These are phyloP conservation scores for Epinephelus awoara DNA, from an alignment of 2,797 vertebrate species.

Conservation along the genomic window DNA sequence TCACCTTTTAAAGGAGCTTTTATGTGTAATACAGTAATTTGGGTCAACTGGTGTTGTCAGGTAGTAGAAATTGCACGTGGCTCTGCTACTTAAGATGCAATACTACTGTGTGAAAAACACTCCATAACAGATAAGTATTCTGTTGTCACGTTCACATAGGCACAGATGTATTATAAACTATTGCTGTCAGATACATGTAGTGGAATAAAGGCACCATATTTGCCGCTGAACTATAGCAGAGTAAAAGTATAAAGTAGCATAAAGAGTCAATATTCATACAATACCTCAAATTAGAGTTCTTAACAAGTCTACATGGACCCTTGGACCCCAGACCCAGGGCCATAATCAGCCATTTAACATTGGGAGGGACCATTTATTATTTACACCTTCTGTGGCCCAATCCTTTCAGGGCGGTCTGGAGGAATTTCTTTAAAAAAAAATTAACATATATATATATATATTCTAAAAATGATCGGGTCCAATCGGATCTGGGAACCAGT, in stretches of 20 bases:
- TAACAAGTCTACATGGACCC: no score
- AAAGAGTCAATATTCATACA: not conserved
- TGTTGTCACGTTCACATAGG: not conserved
- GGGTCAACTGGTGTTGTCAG: not conserved
- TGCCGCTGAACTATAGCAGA: not conserved
- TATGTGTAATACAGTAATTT: not conserved
- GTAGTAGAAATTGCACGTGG: not conserved
- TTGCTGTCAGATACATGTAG: not conserved
- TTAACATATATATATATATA: no score
- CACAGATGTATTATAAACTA: not conserved
- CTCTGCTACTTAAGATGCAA: not conserved
- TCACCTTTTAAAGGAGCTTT: not conserved
- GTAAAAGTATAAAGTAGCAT: not conserved
- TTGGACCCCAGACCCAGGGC: no score
- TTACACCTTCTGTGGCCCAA: no score
- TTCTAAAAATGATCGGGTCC: no score
- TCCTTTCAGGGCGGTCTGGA: no score
- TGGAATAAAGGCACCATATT: not conserved
- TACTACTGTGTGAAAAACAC: not conserved
- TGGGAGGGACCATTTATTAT: no score
- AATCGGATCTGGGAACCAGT: no score
- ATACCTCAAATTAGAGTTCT: not conserved
- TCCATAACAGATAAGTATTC: not conserved
- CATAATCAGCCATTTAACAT: no score
- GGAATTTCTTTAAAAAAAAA: no score